These are phyloP conservation scores for Drosophila serrata DNA, from an alignment of 1,140 invertebrate species.

Conservation along the genomic window DNA sequence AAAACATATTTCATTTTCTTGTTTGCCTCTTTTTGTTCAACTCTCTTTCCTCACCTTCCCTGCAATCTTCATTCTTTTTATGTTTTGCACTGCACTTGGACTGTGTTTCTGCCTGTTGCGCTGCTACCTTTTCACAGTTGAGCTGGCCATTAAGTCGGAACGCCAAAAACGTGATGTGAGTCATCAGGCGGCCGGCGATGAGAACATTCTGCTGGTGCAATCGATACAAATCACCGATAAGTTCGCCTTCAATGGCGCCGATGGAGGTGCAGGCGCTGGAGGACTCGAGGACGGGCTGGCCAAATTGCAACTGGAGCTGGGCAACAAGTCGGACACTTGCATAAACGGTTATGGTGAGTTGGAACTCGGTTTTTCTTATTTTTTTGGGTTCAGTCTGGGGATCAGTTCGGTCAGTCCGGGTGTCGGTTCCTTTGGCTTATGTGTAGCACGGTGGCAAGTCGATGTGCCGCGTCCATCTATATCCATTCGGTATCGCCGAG, in stretches of 20 bases:
- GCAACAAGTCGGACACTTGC: slow-evolving; percentile 80
- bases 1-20: slow-evolving; percentile 67
- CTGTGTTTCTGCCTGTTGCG: slow-evolving; percentile 24
- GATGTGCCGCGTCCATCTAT: slow-evolving; percentile 23
- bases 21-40: slow-evolving; percentile 43
- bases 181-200: slow-evolving; percentile 87
- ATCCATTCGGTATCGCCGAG: slow-evolving; percentile 46
- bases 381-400: slow-evolving; percentile 12
- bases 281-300: slow-evolving; percentile 64
- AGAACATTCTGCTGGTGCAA: slow-evolving; percentile 95
- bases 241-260: slow-evolving; percentile 92
- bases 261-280: slow-evolving; percentile 41
- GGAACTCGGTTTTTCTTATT: too few relatives aligned
- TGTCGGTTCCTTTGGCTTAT: slow-evolving; percentile 1
- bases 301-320: slow-evolving; percentile 77
- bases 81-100: slow-evolving; percentile 14
- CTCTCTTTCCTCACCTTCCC: slow-evolving; percentile 30
- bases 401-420: slow-evolving; percentile 30
- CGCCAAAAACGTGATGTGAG: slow-evolving; percentile 84
- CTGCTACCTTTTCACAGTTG: slow-evolving; percentile 72
- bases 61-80: slow-evolving; percentile 36
- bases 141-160: slow-evolving; percentile 72
- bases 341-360: slow-evolving; percentile 84
- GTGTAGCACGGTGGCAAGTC: slow-evolving; percentile 54
- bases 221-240: slow-evolving; percentile 97